Evolutionary conservation across 2,888 invertebrate species (phyloP).

Genomic region (Athalia cordata): DNA sequence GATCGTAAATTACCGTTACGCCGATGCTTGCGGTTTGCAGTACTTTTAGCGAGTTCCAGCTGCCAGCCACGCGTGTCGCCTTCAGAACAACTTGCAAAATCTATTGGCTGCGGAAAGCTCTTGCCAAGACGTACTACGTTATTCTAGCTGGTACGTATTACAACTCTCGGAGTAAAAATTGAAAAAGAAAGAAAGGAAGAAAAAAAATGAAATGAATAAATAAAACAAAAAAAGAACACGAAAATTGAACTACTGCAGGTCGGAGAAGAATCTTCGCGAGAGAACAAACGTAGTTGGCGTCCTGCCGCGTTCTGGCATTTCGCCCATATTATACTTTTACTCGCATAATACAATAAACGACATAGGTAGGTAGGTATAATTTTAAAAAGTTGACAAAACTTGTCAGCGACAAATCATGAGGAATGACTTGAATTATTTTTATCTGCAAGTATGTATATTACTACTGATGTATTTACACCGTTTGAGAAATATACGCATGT

Average conservation of each 20-base stretch:
- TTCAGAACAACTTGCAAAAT: constrained; percentile 36
- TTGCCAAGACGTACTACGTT: constrained; percentile 1
- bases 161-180: no score
- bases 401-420: no score
- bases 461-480: no score
- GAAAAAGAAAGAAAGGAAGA: no score
- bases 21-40: constrained; percentile 25
- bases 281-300: background rate
- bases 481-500: no score
- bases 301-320: background rate
- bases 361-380: background rate
- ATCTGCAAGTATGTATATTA: no score
- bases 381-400: no score
- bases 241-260: no score
- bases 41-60: constrained; percentile 24
- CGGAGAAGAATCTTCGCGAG: background rate
- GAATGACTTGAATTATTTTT: no score
- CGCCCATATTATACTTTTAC: constrained; percentile 9
- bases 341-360: background rate
- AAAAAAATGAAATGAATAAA: constrained; percentile 7
- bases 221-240: background rate
- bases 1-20: constrained; percentile 27
- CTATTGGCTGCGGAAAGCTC: constrained; percentile 25
- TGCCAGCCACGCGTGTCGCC: constrained; percentile 39
- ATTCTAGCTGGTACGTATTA: background rate